These are phyloP conservation scores for Gambusia yucatana DNA, from an alignment of 2,797 vertebrate species.

Conservation along the genomic window DNA sequence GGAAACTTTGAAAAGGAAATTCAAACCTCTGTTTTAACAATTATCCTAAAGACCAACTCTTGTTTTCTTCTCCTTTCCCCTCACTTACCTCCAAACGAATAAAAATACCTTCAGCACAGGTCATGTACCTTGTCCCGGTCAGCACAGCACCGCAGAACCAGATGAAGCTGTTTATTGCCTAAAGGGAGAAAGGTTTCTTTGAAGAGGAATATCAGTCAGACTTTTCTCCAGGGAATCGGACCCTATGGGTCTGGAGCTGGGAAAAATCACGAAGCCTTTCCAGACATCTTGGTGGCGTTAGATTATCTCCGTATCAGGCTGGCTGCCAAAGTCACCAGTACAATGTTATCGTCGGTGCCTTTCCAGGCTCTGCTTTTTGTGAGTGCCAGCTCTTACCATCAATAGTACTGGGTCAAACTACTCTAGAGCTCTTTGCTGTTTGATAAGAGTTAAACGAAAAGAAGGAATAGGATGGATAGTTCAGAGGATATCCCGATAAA, in stretches of 20 bases:
- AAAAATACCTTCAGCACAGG: constrained; percentile 24
- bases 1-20: constrained; percentile 46
- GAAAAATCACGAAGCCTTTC: constrained; percentile 55
- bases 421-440: constrained; percentile 40
- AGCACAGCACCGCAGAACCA: constrained; percentile 45
- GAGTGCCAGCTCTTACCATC: constrained; percentile 32
- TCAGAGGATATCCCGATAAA: neutral
- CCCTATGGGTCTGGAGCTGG: constrained; percentile 42
- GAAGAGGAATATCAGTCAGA: constrained; percentile 62
- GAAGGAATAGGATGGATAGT: constrained; percentile 9
- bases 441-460: constrained; percentile 30
- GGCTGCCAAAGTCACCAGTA: constrained; percentile 51
- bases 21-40: constrained; percentile 42
- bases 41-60: constrained; percentile 28
- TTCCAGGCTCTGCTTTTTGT: constrained; percentile 45
- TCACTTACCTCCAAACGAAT: constrained; percentile 14
- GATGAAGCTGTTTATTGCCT: constrained; percentile 50
- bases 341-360: constrained; percentile 44
- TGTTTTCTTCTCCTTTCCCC: constrained; percentile 33
- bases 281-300: constrained; percentile 71
- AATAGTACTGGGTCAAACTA: constrained; percentile 9
- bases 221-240: constrained; percentile 60
- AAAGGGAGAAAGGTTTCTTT: constrained; percentile 57
- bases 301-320: constrained; percentile 58
- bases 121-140: constrained; percentile 31